Base-by-base conservation (phyloP, 2,888 invertebrate genomes). In the Hanleya hanleyi region DNA sequence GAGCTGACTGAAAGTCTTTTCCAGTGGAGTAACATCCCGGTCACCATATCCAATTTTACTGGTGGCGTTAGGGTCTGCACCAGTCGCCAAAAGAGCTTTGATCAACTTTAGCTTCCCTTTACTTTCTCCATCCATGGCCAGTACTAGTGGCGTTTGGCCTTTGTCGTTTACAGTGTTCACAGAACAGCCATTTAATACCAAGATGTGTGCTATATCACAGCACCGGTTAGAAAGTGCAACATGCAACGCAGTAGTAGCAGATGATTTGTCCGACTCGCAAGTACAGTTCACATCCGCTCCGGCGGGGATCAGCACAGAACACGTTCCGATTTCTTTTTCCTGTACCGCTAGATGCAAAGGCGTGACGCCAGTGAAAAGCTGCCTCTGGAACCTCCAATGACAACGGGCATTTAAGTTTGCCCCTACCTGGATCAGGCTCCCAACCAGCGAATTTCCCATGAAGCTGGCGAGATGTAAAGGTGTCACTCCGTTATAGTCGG, bases 401-500 rank as follows among this genome's bases (percentile, higher is more conserved):
- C 57, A 22, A 15, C 32, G 18, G 1, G 57, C 22, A 22, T 57
- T 32, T 57, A 57, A 22, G 12, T 57, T 26, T 29, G 57, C 57
- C 57, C 57, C 57, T 29, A 32, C 22, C 22, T 22, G 29, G 15
- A 57, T 18, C 57, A 57, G 57, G 2, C 15, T 22, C 2, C 22
- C 26, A 26, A 57, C 57, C 26, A 26, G 12, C 4, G 57, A 26
- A 26, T 26, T 18, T 18, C 57, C 57, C 57, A 57, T 57, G 2
- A 15, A 1, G 12, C 29, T 15, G 5, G 57, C 57, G 12, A 57
- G 57, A 32, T 57, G 57, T 29, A 57, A 57, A 4, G 57, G 29
- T 2, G 57, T 49, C 1, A 41, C 7, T 50, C 70, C 66, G 67
- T 85, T 86, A 50, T 78, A 73, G 62, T 86, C 87, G 36, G 75